These are phyloP conservation scores for Lymantria dispar DNA, from an alignment of 2,888 invertebrate genomes.

Conservation along the genomic window DNA sequence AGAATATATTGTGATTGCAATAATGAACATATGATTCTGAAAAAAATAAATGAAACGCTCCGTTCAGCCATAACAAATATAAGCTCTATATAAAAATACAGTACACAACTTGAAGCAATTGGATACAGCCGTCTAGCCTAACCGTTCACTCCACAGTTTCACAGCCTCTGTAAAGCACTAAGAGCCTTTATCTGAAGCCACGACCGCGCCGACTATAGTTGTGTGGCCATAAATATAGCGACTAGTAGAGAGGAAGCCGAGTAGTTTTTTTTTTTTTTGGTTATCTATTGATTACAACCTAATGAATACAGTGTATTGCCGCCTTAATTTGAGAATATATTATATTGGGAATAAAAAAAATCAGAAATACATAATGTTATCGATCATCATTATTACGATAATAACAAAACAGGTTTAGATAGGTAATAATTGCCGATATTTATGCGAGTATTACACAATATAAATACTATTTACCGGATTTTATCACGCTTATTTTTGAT, in stretches of 20 bases:
- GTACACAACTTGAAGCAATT: conserved; percentile 3
- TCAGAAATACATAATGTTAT: too few relatives aligned
- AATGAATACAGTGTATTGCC: too few relatives aligned
- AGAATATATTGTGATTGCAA: too few relatives aligned
- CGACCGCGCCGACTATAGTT: conserved; percentile 18
- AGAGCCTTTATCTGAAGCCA: conserved; percentile 40
- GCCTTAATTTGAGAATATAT: too few relatives aligned
- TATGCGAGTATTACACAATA: too few relatives aligned
- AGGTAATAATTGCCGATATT: too few relatives aligned
- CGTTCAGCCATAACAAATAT: background rate
- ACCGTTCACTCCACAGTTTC: conserved; percentile 23
- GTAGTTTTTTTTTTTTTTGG: background rate
- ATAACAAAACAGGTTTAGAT: too few relatives aligned
- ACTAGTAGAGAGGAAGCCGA: background rate
- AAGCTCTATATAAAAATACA: background rate
- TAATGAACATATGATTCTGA: background rate
- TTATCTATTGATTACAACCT: too few relatives aligned
- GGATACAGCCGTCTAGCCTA: conserved; percentile 24
- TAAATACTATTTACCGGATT: too few relatives aligned
- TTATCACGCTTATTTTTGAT: too few relatives aligned
- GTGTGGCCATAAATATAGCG: conserved; percentile 15
- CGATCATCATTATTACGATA: too few relatives aligned
- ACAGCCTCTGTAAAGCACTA: conserved; percentile 32
- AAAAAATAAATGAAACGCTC: background rate
- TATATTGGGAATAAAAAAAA: too few relatives aligned